Evolutionary conservation across 1,140 invertebrate species (phyloP), one percentile per base, ranked within the genome.

Genomic region (Drosophila prosaltans): DNA sequence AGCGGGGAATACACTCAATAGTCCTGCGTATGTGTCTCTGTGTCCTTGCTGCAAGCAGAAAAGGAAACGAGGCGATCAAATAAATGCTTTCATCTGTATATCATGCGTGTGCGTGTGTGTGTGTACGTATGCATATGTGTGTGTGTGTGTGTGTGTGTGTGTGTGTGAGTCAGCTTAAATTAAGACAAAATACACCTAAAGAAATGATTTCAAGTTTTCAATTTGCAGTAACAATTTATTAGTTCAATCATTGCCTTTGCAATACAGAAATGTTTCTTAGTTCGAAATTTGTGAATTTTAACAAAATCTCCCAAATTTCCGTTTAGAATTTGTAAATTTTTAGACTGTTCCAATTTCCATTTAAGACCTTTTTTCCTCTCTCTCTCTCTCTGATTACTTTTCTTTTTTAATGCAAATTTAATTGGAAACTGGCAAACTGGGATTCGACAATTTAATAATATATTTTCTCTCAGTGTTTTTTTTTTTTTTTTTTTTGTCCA

Each of bases 1-100:
- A 86, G 80, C 59, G 72, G 83, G 70, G 62, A 80, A 74, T 70
- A 62, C 36, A 28, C 61, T 70, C 16, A 51, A 51, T 51, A 51
- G 45, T 51, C 45, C 45, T 51, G 45, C 21, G 45, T 24, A 16
- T 32, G 9, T 3, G 6, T 65, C 65, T 76, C 45, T 69, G 68
- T 72, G 65, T 76, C 73, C 60, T 72, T 59, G 43, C 76, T 79
- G 76, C 60, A 79, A 68, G 58, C 45, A 21, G 26, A 57, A 79
- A 39, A 62, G 30, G 32, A 78, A 69, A 63, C 11, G 58, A 72
- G 57, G 32, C 65, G 28, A 72, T 71, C 72, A 78, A 71, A 75
- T 71, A 66, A 74, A 51, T 51, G 45, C 24, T 51, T 6, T 36
- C 71, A 68, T 57, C 28, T 11, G 7, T 30, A 5, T 58, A 16